Evolutionary conservation across 2,888 invertebrate species (phyloP).

Genomic region (Brenthis hecate): DNA sequence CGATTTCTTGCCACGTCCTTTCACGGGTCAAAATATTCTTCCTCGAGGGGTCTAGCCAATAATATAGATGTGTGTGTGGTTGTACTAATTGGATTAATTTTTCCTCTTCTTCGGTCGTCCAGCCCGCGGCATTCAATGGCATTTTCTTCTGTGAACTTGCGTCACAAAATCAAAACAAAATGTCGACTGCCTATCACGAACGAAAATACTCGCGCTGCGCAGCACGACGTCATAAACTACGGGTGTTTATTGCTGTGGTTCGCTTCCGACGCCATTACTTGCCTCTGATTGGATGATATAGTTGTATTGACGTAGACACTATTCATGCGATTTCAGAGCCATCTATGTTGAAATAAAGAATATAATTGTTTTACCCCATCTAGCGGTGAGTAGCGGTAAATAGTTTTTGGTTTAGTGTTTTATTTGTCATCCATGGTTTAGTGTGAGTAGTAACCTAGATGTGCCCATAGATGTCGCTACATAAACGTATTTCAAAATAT

Average conservation of each 20-base stretch:
- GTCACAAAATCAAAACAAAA: conserved; percentile 66
- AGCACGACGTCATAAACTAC: conserved; percentile 66
- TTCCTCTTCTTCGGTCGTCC: conserved; percentile 70
- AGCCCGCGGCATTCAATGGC: conserved; percentile 72
- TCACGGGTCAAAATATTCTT: conserved; percentile 71
- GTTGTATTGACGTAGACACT: conserved; percentile 23
- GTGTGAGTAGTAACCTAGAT: too few species aligned
- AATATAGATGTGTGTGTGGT: conserved; percentile 69
- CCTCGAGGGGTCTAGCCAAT: conserved; percentile 65
- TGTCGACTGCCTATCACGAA: conserved; percentile 75
- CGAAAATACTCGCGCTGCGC: conserved; percentile 72
- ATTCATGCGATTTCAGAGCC: conserved; percentile 5
- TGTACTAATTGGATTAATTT: conserved; percentile 67
- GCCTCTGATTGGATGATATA: conserved; percentile 54
- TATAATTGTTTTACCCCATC: conserved; percentile 20
- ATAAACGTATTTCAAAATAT: too few species aligned
- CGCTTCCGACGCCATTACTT: conserved; percentile 32
- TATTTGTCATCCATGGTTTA: too few species aligned
- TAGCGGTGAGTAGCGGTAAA: conserved; percentile 1
- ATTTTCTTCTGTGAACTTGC: conserved; percentile 54
- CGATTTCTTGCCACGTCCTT: conserved; percentile 72
- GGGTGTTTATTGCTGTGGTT: conserved; percentile 38
- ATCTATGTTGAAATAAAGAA: conserved; percentile 7
- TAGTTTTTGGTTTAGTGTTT: background rate
- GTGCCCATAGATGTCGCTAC: too few species aligned